Evolutionary conservation across 2,113 vertebrate genomes (phyloP).

Genomic region (Syngnathus floridae): DNA sequence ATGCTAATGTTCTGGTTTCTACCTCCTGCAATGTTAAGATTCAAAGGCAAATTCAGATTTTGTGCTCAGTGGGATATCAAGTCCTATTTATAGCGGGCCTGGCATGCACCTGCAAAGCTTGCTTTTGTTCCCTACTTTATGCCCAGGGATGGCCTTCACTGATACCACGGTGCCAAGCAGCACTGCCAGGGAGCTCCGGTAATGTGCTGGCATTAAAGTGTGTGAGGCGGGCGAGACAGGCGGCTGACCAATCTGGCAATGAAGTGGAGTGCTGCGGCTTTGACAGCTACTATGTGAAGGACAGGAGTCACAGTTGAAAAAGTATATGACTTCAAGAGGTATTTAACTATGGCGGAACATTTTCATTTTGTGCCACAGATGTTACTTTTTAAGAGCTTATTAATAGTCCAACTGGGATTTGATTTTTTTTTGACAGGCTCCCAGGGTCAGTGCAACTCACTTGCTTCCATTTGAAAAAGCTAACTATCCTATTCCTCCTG

Average conservation of each 20-base stretch:
- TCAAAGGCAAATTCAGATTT: slow-evolving; percentile 36
- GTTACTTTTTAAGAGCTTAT: slow-evolving; percentile 33
- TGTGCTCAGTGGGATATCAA: slow-evolving; percentile 36
- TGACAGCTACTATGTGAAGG: slow-evolving; percentile 31
- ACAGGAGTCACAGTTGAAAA: slow-evolving; percentile 14
- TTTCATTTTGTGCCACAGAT: slow-evolving; percentile 28
- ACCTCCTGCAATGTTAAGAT: not conserved
- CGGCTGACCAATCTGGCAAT: slow-evolving; percentile 36
- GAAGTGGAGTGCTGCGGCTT: slow-evolving; percentile 9
- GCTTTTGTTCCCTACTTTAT: slow-evolving; percentile 32
- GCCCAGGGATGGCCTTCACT: slow-evolving; percentile 42
- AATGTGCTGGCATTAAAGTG: slow-evolving; percentile 40
- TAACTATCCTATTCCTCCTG: slow-evolving; percentile 18
- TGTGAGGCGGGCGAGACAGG: slow-evolving; percentile 48
- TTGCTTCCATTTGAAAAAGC: slow-evolving; percentile 36
- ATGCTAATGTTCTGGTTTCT: slow-evolving; percentile 1
- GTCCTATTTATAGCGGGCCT: slow-evolving; percentile 34
- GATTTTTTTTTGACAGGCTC: slow-evolving; percentile 18
- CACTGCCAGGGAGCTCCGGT: slow-evolving; percentile 48
- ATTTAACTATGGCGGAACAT: slow-evolving; percentile 21
- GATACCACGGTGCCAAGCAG: slow-evolving; percentile 51
- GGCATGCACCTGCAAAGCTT: slow-evolving; percentile 33
- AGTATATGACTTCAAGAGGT: slow-evolving; percentile 20
- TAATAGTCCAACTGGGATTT: slow-evolving; percentile 28
- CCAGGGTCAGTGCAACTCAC: slow-evolving; percentile 26